phyloP scores from a whole-genome alignment of 1,140 invertebrate species.

The Hycleus cichorii region DNA sequence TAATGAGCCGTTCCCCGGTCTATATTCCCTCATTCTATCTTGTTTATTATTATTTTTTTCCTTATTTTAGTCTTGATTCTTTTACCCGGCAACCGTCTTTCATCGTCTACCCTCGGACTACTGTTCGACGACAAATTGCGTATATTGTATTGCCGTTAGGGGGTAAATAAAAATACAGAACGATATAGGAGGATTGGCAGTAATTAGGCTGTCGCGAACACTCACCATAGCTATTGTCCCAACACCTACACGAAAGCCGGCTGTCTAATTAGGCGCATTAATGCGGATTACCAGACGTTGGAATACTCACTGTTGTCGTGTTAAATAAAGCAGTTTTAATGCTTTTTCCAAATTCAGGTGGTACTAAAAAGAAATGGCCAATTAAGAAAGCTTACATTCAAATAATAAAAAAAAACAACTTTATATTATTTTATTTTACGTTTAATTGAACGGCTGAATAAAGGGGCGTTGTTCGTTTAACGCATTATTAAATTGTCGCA shows the following conservation, averaged over 20 bases:
- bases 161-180: slow-evolving; percentile 37
- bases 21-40: slow-evolving; percentile 2
- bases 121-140: slow-evolving; percentile 30
- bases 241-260: neutral
- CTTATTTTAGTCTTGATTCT: neutral
- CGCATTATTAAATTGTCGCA: too few species aligned
- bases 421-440: too few species aligned
- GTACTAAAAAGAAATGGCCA: too few species aligned
- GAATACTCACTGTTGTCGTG: too few species aligned
- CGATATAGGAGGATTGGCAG: slow-evolving; percentile 16
- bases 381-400: too few species aligned
- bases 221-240: slow-evolving; percentile 14
- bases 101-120: slow-evolving; percentile 2
- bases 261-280: slow-evolving; percentile 2
- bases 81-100: slow-evolving; percentile 5
- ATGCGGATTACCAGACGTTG: neutral
- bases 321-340: too few species aligned
- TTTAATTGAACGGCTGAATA: too few species aligned
- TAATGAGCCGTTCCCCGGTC: slow-evolving; percentile 28
- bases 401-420: too few species aligned
- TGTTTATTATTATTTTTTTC: neutral
- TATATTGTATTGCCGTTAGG: slow-evolving; percentile 37
- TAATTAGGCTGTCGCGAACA: slow-evolving; percentile 37
- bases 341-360: too few species aligned
- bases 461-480: too few species aligned